Conservation (phyloP, 2,888 invertebrate species). For the Sipunculus nudus region DNA sequence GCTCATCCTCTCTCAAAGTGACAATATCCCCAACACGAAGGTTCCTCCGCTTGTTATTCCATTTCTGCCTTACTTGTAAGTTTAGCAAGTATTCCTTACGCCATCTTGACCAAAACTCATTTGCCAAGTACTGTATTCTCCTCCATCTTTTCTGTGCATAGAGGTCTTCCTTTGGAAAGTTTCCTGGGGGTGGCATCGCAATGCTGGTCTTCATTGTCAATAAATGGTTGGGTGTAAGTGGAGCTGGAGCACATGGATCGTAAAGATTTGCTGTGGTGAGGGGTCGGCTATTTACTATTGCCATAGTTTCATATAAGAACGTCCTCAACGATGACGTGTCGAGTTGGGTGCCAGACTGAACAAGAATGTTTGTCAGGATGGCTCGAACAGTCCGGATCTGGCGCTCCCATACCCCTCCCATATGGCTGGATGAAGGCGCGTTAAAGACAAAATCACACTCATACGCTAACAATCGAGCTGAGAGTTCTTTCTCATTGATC, state of each 20-base stretch:
- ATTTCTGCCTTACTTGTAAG: conserved; percentile 17
- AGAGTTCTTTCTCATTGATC: conserved; percentile 10
- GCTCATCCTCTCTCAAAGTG: neutral
- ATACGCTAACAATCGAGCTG: neutral
- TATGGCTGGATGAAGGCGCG: conserved; percentile 42
- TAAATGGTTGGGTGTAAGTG: conserved; percentile 22
- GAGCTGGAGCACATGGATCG: conserved; percentile 14
- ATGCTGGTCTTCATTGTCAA: conserved; percentile 18
- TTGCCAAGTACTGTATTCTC: conserved; percentile 16
- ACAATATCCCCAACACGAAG: conserved; percentile 20
- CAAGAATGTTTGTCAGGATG: conserved; percentile 29
- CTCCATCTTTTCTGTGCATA: conserved; percentile 11
- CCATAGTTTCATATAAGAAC: conserved; percentile 32
- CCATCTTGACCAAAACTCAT: conserved; percentile 25
- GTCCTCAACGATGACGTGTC: conserved; percentile 33
- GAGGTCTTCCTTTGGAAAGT: conserved; percentile 9
- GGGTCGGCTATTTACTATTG: conserved; percentile 34
- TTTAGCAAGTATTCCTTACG: conserved; percentile 11
- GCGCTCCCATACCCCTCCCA: conserved; percentile 47
- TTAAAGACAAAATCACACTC: conserved; percentile 26
- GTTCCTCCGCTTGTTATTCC: conserved; percentile 3
- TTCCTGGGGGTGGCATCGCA: conserved; percentile 8
- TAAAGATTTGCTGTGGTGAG: conserved; percentile 24
- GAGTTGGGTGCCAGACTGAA: conserved; percentile 10
- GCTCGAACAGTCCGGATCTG: conserved; percentile 40